These are phyloP conservation scores for Mya arenaria DNA, from an alignment of 1,140 invertebrate species.

Conservation along the genomic window DNA sequence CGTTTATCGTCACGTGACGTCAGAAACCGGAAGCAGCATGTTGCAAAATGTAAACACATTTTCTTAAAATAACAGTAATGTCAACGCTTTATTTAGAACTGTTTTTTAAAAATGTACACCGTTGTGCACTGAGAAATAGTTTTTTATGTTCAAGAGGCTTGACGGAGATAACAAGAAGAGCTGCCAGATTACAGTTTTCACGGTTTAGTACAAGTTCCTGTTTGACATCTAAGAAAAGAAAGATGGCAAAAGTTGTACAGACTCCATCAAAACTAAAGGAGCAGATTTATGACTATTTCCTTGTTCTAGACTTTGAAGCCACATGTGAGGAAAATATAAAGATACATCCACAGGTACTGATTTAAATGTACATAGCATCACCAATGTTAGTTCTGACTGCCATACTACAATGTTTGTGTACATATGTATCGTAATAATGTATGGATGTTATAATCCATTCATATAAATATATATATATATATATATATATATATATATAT, in stretches of 20 bases:
- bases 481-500: neutral
- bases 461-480: neutral
- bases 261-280: slow-evolving; percentile 17
- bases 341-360: slow-evolving; percentile 79
- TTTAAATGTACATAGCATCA: neutral
- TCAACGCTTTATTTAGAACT: too few relatives aligned
- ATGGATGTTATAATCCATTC: neutral
- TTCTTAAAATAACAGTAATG: too few relatives aligned
- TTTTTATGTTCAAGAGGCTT: too few relatives aligned
- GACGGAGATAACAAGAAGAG: too few relatives aligned
- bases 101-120: too few relatives aligned
- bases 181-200: too few relatives aligned
- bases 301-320: slow-evolving; percentile 86
- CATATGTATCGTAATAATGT: neutral
- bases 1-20: slow-evolving; percentile 50
- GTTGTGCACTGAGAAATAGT: too few relatives aligned
- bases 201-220: too few relatives aligned
- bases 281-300: slow-evolving; percentile 82
- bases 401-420: neutral
- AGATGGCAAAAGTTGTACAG: slow-evolving; percentile 7
- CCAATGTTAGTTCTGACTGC: too few relatives aligned
- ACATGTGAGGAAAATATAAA: slow-evolving; percentile 82
- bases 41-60: slow-evolving; percentile 46
- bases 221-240: too few relatives aligned
- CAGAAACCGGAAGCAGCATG: slow-evolving; percentile 52